phyloP scores from a whole-genome alignment of 2,113 vertebrate genomes.

The Oriolus oriolus region DNA sequence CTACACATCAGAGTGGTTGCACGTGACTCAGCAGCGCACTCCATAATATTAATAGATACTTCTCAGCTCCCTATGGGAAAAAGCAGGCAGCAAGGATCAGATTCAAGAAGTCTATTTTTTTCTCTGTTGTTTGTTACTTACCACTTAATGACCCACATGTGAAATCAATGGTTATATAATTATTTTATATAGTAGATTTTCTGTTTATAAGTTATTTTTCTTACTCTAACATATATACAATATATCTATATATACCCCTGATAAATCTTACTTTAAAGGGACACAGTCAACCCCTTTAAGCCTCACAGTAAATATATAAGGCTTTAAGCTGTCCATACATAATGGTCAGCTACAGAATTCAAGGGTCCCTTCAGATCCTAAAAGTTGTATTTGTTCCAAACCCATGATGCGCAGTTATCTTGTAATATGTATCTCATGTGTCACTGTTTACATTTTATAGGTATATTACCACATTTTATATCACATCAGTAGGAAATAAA shows the following conservation, averaged over 20 bases:
- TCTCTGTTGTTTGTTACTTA: constrained; percentile 68
- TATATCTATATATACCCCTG: constrained; percentile 81
- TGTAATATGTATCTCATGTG: constrained; percentile 34
- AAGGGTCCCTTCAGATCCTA: constrained; percentile 48
- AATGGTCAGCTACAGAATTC: constrained; percentile 52
- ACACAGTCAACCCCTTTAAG: constrained; percentile 67
- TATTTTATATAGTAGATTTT: constrained; percentile 75
- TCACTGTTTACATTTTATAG: constrained; percentile 53
- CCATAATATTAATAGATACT: constrained; percentile 48
- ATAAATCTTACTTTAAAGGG: constrained; percentile 74
- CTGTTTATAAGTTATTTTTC: constrained; percentile 79
- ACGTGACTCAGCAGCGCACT: constrained; percentile 17
- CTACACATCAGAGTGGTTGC: constrained; percentile 45
- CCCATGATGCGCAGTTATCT: constrained; percentile 54
- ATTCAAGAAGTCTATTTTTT: constrained; percentile 66
- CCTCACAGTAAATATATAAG: constrained; percentile 60
- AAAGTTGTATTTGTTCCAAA: constrained; percentile 35
- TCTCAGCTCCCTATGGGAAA: constrained; percentile 66
- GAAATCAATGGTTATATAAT: constrained; percentile 75
- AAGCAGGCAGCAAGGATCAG: constrained; percentile 72
- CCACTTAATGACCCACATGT: constrained; percentile 73
- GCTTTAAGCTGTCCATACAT: constrained; percentile 32
- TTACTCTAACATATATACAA: constrained; percentile 80
- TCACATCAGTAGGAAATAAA: constrained; percentile 67
- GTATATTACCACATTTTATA: constrained; percentile 64